Conservation (phyloP, 64 coral and sea anemone genomes). For the Trachythela sp. region DNA sequence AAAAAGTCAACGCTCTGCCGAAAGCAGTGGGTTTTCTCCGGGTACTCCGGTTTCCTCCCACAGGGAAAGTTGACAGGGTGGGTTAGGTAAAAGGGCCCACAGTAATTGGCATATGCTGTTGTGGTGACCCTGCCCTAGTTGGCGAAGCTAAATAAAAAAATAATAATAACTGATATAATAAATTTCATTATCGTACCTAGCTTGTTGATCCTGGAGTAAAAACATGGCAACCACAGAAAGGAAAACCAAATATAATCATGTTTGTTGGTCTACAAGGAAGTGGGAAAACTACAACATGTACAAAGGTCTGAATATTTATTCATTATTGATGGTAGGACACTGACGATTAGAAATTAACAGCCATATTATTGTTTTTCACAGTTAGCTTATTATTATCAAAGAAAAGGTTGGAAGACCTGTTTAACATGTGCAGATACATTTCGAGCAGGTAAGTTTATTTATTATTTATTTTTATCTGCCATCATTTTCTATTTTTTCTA, state of each 20-base stretch:
- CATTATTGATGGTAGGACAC: no score
- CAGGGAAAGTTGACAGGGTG: no score
- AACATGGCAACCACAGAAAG: constrained; percentile 85
- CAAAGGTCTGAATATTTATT: constrained; percentile 60
- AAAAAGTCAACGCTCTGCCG: no score
- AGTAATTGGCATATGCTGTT: no score
- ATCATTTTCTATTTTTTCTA: background rate
- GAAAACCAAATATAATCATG: constrained; percentile 94
- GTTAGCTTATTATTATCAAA: constrained; percentile 96
- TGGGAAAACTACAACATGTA: constrained; percentile 98
- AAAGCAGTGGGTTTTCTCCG: no score
- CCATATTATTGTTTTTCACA: constrained; percentile 22
- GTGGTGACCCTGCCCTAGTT: no score
- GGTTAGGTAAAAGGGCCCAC: no score
- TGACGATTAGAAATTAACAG: no score
- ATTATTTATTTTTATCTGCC: background rate
- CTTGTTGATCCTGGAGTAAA: constrained; percentile 99
- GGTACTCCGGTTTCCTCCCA: no score
- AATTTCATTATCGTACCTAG: constrained; percentile 6
- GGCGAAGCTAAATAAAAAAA: no score
- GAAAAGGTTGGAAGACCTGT: constrained; percentile 96
- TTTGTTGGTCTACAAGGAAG: constrained; percentile 99
- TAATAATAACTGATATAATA: no score
- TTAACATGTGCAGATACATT: constrained; percentile 98
- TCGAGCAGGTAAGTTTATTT: constrained; percentile 63